phyloP scores from a whole-genome alignment of 1,140 invertebrate genomes.

The Heterodera schachtii region DNA sequence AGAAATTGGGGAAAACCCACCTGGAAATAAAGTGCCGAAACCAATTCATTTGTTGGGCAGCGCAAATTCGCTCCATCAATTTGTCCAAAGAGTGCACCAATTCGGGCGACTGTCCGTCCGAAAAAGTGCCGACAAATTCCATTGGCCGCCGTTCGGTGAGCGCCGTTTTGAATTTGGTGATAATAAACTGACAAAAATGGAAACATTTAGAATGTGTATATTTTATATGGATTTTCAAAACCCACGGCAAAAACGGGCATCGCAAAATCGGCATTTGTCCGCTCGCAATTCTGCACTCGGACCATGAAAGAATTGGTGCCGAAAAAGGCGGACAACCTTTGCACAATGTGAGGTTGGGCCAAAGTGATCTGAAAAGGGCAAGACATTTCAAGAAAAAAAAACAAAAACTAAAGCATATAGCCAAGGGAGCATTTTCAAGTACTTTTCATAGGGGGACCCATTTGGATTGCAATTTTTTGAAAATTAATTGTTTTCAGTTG shows the following conservation, averaged over 20 bases:
- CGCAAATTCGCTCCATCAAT: slow-evolving; percentile 33
- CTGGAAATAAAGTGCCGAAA: slow-evolving; percentile 45
- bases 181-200: slow-evolving; percentile 28
- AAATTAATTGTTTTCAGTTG: too few relatives aligned
- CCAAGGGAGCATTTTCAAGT: too few relatives aligned
- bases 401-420: too few relatives aligned
- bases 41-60: slow-evolving; percentile 50
- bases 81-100: slow-evolving; percentile 37
- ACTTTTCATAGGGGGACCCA: too few relatives aligned
- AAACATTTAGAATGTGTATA: background rate
- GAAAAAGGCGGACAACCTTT: slow-evolving; percentile 47
- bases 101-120: slow-evolving; percentile 7
- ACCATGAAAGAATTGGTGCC: slow-evolving; percentile 40
- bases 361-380: slow-evolving; percentile 49
- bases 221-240: background rate
- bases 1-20: slow-evolving; percentile 15
- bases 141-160: slow-evolving; percentile 34
- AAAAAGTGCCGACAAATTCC: slow-evolving; percentile 26
- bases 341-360: slow-evolving; percentile 56
- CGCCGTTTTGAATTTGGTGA: slow-evolving; percentile 52
- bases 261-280: slow-evolving; percentile 49
- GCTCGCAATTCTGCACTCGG: slow-evolving; percentile 51
- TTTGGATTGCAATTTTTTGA: too few relatives aligned
- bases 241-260: slow-evolving; percentile 56
- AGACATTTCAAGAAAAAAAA: too few relatives aligned